Conservation (phyloP, 2,888 invertebrate genomes). For the Ligdia adustata region DNA sequence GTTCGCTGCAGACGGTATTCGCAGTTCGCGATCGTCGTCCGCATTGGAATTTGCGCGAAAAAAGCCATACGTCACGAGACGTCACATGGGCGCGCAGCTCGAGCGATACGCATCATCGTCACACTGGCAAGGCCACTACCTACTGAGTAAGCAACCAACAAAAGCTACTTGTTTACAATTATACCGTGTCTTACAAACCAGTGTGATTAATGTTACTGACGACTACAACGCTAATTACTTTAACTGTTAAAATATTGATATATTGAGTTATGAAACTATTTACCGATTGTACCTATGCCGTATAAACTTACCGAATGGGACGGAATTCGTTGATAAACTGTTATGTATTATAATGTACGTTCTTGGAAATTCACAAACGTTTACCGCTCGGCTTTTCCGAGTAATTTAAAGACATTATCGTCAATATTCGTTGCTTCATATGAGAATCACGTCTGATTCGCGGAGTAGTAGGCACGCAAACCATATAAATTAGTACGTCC, state of each 20-base stretch:
- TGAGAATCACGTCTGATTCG: slow-evolving; percentile 44
- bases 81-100: slow-evolving; percentile 50
- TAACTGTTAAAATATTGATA: not conserved
- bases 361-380: slow-evolving; percentile 33
- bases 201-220: slow-evolving; percentile 36
- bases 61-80: slow-evolving; percentile 69
- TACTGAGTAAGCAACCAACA: slow-evolving; percentile 46
- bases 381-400: slow-evolving; percentile 35
- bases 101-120: slow-evolving; percentile 63
- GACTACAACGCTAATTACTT: slow-evolving; percentile 17
- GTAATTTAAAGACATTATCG: slow-evolving; percentile 25
- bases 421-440: slow-evolving; percentile 38
- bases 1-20: slow-evolving; percentile 29
- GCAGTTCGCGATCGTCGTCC: slow-evolving; percentile 62
- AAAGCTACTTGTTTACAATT: slow-evolving; percentile 51
- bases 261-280: not conserved
- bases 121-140: slow-evolving; percentile 65
- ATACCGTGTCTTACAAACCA: slow-evolving; percentile 45
- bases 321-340: no score
- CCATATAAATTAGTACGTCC: slow-evolving; percentile 42
- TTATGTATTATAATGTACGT: slow-evolving; percentile 4
- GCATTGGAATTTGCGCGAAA: slow-evolving; percentile 80
- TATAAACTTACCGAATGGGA: no score
- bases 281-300: not conserved
- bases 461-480: slow-evolving; percentile 34